Conservation (phyloP, 2,113 vertebrate species). For the Tretioscincus oriximinensis region DNA sequence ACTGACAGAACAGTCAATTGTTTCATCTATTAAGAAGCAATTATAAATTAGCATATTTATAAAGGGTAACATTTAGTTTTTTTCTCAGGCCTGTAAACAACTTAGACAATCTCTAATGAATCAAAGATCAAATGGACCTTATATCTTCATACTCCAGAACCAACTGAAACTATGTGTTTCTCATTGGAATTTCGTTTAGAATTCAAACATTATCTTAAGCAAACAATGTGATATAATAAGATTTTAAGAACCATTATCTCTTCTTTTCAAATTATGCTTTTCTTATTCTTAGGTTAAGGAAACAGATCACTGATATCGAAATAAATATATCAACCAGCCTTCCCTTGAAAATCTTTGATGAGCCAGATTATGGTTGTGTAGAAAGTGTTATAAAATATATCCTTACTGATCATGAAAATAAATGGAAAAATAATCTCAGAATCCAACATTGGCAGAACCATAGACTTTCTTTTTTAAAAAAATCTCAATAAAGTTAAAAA, state of each 20-base stretch:
- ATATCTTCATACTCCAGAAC: not conserved
- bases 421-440: not conserved
- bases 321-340: not conserved
- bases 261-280: not conserved
- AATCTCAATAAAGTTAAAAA: too few relatives aligned
- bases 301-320: too few relatives aligned
- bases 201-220: not conserved
- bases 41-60: not conserved
- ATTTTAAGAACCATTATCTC: not conserved
- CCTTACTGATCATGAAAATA: not conserved
- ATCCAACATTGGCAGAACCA: not conserved
- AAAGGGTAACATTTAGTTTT: not conserved
- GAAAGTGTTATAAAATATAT: not conserved
- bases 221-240: not conserved
- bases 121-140: not conserved
- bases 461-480: not conserved
- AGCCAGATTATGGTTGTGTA: too few relatives aligned
- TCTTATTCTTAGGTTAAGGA: too few relatives aligned
- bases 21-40: not conserved
- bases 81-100: too few relatives aligned
- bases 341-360: conserved; percentile 1
- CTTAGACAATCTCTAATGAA: not conserved
- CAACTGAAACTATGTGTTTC: not conserved
- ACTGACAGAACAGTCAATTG: not conserved
- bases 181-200: not conserved